A percentile compares a stretch with the other conserved stretches of the same genome.
These are phyloP conservation scores for Borostomias antarcticus DNA, from an alignment of 2,797 vertebrate genomes.

Conservation along the genomic window DNA sequence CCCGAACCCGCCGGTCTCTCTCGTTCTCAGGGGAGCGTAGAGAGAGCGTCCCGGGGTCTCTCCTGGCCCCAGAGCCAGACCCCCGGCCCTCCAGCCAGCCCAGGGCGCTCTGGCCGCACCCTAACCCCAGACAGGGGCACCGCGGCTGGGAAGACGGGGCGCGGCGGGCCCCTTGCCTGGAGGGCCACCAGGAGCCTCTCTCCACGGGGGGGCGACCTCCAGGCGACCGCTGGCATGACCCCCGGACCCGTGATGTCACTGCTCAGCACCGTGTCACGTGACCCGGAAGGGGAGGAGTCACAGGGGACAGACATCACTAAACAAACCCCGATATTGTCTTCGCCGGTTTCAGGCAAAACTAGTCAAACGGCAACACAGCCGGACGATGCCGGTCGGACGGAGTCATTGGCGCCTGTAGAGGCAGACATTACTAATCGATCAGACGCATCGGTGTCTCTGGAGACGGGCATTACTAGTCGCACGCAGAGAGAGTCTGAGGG, in stretches of 20 bases:
- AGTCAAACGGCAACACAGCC: conserved; percentile 23
- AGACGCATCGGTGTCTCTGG: conserved; percentile 15
- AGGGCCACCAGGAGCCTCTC: conserved; percentile 21
- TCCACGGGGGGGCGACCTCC: conserved; percentile 30
- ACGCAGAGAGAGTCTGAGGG: conserved; percentile 11
- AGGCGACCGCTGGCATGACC: conserved; percentile 34
- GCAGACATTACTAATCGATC: conserved; percentile 17
- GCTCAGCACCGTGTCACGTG: background rate
- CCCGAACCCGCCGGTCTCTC: background rate
- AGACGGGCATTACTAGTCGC: conserved; percentile 15
- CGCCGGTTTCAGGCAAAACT: conserved; percentile 11
- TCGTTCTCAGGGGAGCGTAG: no score
- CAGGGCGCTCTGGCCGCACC: conserved; percentile 19
- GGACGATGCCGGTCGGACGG: background rate
- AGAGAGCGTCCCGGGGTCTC: background rate
- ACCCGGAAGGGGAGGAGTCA: conserved; percentile 10
- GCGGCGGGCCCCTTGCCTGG: conserved; percentile 26
- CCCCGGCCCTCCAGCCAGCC: conserved; percentile 7
- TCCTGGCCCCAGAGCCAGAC: background rate
- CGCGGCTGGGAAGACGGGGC: conserved; percentile 17
- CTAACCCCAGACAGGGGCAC: background rate
- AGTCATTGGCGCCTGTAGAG: conserved; percentile 19
- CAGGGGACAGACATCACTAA: conserved; percentile 15
- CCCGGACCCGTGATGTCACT: conserved; percentile 30
- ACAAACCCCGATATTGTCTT: conserved; percentile 9